Percentiles rank a stretch among this genome's conserved stretches.
Evolutionary conservation across 2,113 vertebrate genomes (phyloP).

Genomic region (Craseonycteris thonglongyai): DNA sequence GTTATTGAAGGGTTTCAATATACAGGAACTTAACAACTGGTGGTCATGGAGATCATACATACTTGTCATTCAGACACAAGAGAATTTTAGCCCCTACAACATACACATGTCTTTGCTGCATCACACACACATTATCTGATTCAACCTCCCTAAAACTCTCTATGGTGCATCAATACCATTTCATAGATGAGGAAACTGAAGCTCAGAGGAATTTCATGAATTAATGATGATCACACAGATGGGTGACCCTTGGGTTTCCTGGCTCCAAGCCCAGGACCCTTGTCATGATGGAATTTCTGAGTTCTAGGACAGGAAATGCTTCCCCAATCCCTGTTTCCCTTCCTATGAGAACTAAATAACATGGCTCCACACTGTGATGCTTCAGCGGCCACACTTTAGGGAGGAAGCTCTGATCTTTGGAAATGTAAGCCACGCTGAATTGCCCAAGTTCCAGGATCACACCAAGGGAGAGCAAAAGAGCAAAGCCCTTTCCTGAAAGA

Average conservation of each 20-base stretch:
- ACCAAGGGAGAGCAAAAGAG: background rate
- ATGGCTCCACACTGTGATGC: fast-evolving
- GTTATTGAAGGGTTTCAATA: background rate
- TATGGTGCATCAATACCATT: background rate
- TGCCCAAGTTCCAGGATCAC: background rate
- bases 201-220: background rate
- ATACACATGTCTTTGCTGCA: background rate
- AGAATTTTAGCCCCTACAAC: background rate
- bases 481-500: background rate
- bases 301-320: background rate
- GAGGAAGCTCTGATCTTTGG: background rate
- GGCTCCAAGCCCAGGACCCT: no score
- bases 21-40: background rate
- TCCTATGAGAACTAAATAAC: background rate
- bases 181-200: background rate
- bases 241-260: background rate
- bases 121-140: background rate
- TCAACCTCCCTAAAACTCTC: background rate
- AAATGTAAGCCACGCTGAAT: no score
- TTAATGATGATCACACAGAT: background rate
- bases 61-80: background rate
- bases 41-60: background rate
- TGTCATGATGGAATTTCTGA: background rate
- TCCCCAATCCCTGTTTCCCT: background rate
- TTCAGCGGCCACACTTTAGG: background rate